Evolutionary conservation across 2,797 vertebrate species (phyloP), one percentile per base, ranked within the genome.

Genomic region (Diplodus puntazzo): DNA sequence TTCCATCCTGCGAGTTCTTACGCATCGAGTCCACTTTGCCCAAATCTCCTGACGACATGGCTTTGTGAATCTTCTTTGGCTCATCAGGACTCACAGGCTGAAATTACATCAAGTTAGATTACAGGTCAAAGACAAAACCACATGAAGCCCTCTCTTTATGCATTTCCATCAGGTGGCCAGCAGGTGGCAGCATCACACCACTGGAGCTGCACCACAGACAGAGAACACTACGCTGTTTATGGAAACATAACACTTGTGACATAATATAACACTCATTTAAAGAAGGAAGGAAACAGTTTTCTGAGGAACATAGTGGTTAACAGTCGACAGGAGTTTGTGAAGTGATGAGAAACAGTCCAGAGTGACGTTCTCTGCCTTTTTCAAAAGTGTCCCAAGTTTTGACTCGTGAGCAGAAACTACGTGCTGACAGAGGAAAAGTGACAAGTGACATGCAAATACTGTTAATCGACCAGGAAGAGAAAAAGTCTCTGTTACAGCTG

Each of bases 31-130:
- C 94, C 84, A 93, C 93, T 88, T 97, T 97, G 20, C 92, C 94
- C 23, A 99, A 93, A 89, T 99, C 98, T 88, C 97, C 98, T 16
- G 99, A 97, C 4, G 98, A 99, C 96, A 97, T 95, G 73, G 97
- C 95, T 91, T 99, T 99, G 79, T 97, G 97, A 43, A 98, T 93
- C 81, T 95, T 97, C 65, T 94, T 91, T 78, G 95, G 96, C 70
- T 96, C 95, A 72, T 97, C 96, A 8, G 87, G 87, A 0, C 87
- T 87, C 13, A 89, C 43, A 23, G 95, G 92, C 92, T 98, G 96
- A 75, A 95, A 95, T 0, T 92, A 79, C 23, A 87, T 4, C 46
- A 50, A 4, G 39, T 18, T 7, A 21, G 52, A 82, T 5, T 49
- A 48, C 2, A 30, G 20, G 16, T 82, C 55, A 72, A 83, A 64